These are phyloP conservation scores for Noctua fimbriata DNA, from an alignment of 2,888 invertebrate genomes.

Conservation along the genomic window DNA sequence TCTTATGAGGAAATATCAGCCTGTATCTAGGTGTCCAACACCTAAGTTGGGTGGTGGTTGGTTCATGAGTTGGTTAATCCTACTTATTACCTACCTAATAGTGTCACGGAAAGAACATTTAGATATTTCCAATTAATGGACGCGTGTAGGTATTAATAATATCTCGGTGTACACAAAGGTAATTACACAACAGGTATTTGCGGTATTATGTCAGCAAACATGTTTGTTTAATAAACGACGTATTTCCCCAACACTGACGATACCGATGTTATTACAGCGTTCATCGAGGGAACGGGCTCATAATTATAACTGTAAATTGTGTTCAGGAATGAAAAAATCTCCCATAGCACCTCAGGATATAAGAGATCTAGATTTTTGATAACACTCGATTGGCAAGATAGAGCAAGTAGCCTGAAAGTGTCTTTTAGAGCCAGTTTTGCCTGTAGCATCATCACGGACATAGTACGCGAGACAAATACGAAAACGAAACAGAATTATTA, in stretches of 20 bases:
- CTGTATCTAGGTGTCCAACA: not conserved
- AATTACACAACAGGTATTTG: conserved; percentile 23
- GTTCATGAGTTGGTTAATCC: not conserved
- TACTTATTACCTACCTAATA: not conserved
- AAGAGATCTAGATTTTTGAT: not conserved
- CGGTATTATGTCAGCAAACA: conserved; percentile 25
- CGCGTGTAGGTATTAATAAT: not conserved
- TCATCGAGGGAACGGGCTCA: not conserved
- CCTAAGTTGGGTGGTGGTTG: too few relatives aligned
- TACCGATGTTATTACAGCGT: not conserved
- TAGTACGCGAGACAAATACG: not conserved
- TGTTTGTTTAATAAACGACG: conserved; percentile 24
- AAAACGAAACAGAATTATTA: not conserved
- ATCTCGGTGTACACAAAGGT: not conserved
- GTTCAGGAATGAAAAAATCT: not conserved
- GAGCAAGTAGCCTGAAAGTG: not conserved
- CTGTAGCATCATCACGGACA: not conserved
- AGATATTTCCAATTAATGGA: conserved; percentile 1
- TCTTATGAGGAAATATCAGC: not conserved
- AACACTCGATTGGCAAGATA: not conserved
- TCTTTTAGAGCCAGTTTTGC: not conserved
- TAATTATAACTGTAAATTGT: not conserved
- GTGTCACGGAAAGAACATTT: conserved; percentile 1
- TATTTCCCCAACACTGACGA: conserved; percentile 33
- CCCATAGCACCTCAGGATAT: not conserved